phyloP scores from a whole-genome alignment of 2,113 vertebrate species.

The Carassius carassius region DNA sequence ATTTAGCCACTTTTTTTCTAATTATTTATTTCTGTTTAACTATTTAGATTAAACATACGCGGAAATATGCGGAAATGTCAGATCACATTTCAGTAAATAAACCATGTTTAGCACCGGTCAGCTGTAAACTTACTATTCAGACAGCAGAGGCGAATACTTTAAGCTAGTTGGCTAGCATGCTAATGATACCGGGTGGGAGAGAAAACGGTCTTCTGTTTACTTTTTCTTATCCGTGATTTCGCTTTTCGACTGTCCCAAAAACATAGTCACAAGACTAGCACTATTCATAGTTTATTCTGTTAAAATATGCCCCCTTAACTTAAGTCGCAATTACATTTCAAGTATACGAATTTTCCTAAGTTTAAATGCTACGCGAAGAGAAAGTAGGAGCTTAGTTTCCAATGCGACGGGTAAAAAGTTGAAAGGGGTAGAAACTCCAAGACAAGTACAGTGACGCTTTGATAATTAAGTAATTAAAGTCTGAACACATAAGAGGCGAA shows the following conservation, averaged over 20 bases:
- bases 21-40: not conserved
- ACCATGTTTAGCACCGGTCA: constrained; percentile 22
- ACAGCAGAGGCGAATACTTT: not conserved
- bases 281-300: not conserved
- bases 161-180: constrained; percentile 28
- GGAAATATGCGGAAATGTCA: not conserved
- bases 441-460: not conserved
- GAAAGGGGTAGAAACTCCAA: not conserved
- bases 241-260: not conserved
- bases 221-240: constrained; percentile 17
- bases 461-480: not conserved
- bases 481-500: not conserved
- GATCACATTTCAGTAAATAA: constrained; percentile 5
- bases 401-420: constrained; percentile 1
- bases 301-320: not conserved
- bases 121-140: not conserved
- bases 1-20: not conserved
- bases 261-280: not conserved
- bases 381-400: constrained; percentile 17
- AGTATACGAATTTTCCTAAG: not conserved
- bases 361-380: constrained; percentile 25
- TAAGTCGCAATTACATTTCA: not conserved
- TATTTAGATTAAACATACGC: not conserved
- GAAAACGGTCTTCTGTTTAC: constrained; percentile 41
- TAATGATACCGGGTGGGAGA: constrained; percentile 31